These are phyloP conservation scores for Amblyjoppa fuscipennis DNA, from an alignment of 2,888 invertebrate genomes.

Conservation along the genomic window DNA sequence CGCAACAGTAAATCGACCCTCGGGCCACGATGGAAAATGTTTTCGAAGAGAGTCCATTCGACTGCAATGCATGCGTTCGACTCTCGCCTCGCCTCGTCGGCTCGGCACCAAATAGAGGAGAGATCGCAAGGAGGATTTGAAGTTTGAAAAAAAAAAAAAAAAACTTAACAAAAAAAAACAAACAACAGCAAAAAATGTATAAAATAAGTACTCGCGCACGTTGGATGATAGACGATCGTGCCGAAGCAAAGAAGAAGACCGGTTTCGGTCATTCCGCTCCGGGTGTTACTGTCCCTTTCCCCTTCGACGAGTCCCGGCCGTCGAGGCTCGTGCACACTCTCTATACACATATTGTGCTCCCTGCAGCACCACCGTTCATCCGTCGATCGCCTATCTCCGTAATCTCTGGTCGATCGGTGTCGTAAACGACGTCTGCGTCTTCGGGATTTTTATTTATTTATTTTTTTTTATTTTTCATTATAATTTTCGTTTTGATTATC, in stretches of 20 bases:
- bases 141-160: conserved; percentile 16
- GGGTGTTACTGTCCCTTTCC: conserved; percentile 39
- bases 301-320: background rate
- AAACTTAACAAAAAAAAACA: background rate
- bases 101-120: conserved; percentile 6
- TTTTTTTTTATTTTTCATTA: background rate
- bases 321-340: conserved; percentile 31
- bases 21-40: background rate
- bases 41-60: background rate
- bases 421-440: conserved; percentile 41
- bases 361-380: background rate
- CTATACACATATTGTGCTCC: conserved; percentile 8
- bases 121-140: conserved; percentile 2
- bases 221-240: conserved; percentile 59
- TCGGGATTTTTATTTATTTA: conserved; percentile 11
- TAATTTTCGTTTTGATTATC: too few species aligned
- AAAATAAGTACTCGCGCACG: conserved; percentile 32
- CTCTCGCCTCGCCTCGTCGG: background rate
- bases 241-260: conserved; percentile 46
- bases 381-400: conserved; percentile 44
- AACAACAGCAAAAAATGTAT: background rate
- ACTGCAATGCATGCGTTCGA: background rate
- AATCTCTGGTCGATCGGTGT: conserved; percentile 44
- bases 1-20: too few species aligned
- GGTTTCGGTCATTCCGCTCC: conserved; percentile 61